phyloP scores from a whole-genome alignment of 2,797 vertebrate genomes.

The Myripristis jacobus region DNA sequence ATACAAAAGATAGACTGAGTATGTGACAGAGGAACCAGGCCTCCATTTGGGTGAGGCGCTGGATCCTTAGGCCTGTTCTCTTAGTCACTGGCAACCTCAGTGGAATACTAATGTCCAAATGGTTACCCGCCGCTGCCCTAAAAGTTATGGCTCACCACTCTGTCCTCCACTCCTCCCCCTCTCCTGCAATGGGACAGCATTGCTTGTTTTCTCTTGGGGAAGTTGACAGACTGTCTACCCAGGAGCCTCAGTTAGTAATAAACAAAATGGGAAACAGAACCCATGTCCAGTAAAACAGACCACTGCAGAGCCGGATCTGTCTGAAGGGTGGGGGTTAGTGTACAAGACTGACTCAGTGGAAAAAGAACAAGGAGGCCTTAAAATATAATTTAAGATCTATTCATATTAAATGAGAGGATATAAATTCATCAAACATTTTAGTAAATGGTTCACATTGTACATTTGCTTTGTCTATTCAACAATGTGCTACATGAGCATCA shows the following conservation, averaged over 20 bases:
- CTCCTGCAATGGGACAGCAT: conserved; percentile 57
- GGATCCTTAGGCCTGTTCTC: conserved; percentile 61
- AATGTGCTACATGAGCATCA: not conserved
- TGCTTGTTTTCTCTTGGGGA: conserved; percentile 68
- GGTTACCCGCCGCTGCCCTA: conserved; percentile 66
- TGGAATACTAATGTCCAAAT: conserved; percentile 80
- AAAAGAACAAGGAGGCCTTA: not conserved
- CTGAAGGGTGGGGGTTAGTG: conserved; percentile 16
- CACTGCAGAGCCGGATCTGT: conserved; percentile 21
- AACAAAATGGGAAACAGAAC: conserved; percentile 66
- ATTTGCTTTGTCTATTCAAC: not conserved
- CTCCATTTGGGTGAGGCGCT: conserved; percentile 55
- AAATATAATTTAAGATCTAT: conserved; percentile 6
- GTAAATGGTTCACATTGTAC: not conserved
- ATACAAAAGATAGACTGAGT: conserved; percentile 39
- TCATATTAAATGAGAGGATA: not conserved
- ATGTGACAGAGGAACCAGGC: conserved; percentile 51
- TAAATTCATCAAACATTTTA: not conserved
- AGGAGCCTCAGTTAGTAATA: conserved; percentile 55
- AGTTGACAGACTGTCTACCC: conserved; percentile 67
- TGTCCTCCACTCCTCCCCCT: conserved; percentile 23
- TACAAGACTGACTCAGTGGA: conserved; percentile 15
- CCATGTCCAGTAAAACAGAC: conserved; percentile 48
- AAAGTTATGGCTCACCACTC: conserved; percentile 70
- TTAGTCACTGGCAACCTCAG: conserved; percentile 58